phyloP scores from a whole-genome alignment of 2,888 invertebrate species.

The Adineta ricciae region DNA sequence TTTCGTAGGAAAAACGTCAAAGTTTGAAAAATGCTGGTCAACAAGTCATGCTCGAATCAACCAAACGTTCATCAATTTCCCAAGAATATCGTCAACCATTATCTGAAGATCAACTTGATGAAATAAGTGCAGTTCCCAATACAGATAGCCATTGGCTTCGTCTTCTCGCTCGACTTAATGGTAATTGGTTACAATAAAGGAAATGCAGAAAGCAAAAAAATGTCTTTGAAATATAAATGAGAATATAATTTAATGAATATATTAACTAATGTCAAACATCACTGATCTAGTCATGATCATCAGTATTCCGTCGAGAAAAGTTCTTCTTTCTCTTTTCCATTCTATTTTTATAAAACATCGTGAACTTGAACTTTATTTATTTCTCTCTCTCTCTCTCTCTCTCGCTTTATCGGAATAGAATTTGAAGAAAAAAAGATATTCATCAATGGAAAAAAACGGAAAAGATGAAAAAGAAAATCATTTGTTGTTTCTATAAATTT shows the following conservation, averaged over 20 bases:
- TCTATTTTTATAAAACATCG: constrained; percentile 9
- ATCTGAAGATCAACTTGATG: not conserved
- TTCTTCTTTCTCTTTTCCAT: not conserved
- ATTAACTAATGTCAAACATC: not conserved
- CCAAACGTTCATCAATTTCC: not conserved
- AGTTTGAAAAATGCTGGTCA: not conserved
- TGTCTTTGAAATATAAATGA: not conserved
- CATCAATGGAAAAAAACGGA: not conserved
- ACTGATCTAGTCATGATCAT: not conserved
- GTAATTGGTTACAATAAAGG: constrained; percentile 14
- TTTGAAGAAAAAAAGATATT: not conserved
- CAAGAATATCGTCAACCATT: not conserved
- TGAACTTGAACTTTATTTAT: not conserved
- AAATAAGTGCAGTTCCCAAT: not conserved
- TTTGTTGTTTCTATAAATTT: not conserved
- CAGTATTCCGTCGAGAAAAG: not conserved
- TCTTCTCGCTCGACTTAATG: constrained; percentile 9
- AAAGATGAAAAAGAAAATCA: not conserved
- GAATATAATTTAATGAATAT: not conserved
- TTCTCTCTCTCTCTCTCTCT: not conserved
- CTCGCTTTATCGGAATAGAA: not conserved
- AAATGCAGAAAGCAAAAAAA: not conserved
- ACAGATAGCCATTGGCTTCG: constrained; percentile 11
- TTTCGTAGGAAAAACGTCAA: not conserved
- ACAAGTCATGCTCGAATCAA: not conserved